Evolutionary conservation across 2,888 invertebrate species (phyloP), one percentile per base, ranked within the genome.

Genomic region (Orthonychiurus folsomi): DNA sequence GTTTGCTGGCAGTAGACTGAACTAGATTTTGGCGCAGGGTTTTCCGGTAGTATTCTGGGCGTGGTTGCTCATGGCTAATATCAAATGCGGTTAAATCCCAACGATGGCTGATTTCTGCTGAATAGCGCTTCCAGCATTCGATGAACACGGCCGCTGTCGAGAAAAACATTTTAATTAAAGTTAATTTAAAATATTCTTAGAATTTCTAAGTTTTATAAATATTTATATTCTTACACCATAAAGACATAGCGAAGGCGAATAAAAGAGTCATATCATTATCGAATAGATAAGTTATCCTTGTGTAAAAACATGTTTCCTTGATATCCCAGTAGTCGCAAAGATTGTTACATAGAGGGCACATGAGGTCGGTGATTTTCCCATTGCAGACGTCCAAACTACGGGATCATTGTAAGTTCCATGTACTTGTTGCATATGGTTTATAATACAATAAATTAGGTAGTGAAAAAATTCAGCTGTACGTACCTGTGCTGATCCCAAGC

Each of bases 71-170:
- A 76, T 94, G 93, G 78, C 93, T 89, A 26, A 87, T 83, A 78
- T 94, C 93, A 76, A 92, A 92, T 25, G 89, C 90, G 0, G 91
- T 89, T 67, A 95, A 82, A 79, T 95, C 95, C 96, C 96, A 96
- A 63, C 92, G 85, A 78, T 95, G 94, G 2, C 93, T 92, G 76
- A 96, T 90, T 79, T 91, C 90, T 0, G 91, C 89, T 0, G 93
- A 91, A 77, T 93, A 93, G n/a, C 93, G 83, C 79, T 94, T 96
- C 96, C 96, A 96, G 66, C 93, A 80, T 79, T 97, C 96, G 75
- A 55, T 15, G 56, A 55, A 55, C n/a, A 55, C 18, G 26, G 21
- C 56, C 3, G 56, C n/a, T 87, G 74, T 9, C 27, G 26, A 3
- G n/a, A 60, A 21, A 48, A 23, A 56, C 15, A 18, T n/a, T 9